These are phyloP conservation scores for Aethina tumida DNA, from an alignment of 1,140 invertebrate species.

Conservation along the genomic window DNA sequence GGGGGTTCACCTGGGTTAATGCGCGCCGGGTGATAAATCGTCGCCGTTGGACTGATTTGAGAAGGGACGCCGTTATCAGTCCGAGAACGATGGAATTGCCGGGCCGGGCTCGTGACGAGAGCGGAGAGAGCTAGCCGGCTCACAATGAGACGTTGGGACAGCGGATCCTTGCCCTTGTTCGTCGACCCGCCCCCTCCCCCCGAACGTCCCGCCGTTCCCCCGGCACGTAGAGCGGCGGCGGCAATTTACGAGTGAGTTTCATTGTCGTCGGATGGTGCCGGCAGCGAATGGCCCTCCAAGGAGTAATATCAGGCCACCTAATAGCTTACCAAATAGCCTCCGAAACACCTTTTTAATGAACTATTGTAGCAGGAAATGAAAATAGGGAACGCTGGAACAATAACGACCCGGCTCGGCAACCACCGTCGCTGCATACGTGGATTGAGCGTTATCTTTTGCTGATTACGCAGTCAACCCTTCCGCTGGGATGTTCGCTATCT, in stretches of 20 bases:
- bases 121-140: constrained; percentile 16
- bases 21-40: constrained; percentile 36
- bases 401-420: constrained; percentile 26
- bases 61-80: constrained; percentile 16
- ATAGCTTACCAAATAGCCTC: constrained; percentile 55
- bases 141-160: too few species aligned
- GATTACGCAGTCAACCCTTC: constrained; percentile 27
- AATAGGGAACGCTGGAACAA: constrained; percentile 38
- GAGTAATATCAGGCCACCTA: constrained; percentile 53
- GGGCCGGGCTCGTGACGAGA: constrained; percentile 13
- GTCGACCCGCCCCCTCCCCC: constrained; percentile 2
- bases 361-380: constrained; percentile 56
- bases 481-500: constrained; percentile 20
- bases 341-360: constrained; percentile 64
- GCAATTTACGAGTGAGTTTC: constrained; percentile 35
- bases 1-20: constrained; percentile 36
- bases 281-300: constrained; percentile 46
- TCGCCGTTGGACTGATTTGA: constrained; percentile 18
- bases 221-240: constrained; percentile 14
- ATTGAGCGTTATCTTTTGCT: constrained; percentile 21
- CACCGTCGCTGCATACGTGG: constrained; percentile 20
- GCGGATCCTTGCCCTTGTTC: too few species aligned
- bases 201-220: constrained; percentile 5
- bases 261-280: constrained; percentile 35
- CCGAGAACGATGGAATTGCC: constrained; percentile 23